Evolutionary conservation across 30 jellyfish, hydroid and myxozoan species (phyloP), one percentile per base, ranked within the genome.

Genomic region (Hydra vulgaris): DNA sequence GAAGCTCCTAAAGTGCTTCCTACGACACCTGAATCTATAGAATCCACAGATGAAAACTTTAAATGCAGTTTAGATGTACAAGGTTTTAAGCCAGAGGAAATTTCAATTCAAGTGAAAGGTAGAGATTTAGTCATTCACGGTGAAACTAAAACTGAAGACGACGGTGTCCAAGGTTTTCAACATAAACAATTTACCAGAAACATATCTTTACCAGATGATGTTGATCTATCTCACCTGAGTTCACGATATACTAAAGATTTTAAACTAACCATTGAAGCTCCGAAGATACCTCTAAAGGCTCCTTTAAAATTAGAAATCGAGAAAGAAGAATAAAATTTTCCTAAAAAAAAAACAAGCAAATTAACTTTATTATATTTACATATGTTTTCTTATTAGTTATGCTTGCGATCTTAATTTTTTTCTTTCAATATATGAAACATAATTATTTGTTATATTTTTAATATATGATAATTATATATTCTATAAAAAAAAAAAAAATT

Each of bases 71-170:
- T 87, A 40, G 79, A 75, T 52, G 83, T 76, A 17, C 23, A 22
- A 7, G 89, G 74, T 21, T 87, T 70, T 66, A 83, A 82, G 0
- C 96, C 96, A 26, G 94, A 72, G 7, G 90, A 87, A 20, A 84
- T 87, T 17, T 18, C 89, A 18, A 88, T 87, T 18, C 90, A 77
- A 23, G 83, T 87, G 7, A 80, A 82, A n/a, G 96, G 87, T 19
- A 70, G 82, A 7, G 23, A 70, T 15, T 69, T 87, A 52, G 52
- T 70, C 20, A 71, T 87, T 20, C 54, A 19, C n/a, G 96, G 88
- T 18, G 89, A 82, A 23, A 73, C 81, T 18, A 76, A 86, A 27
- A 54, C 25, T 20, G 88, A 86, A 52, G 40, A 69, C 54, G 53
- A 27, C 21, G 85, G 70, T 24, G 89, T 55, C 1, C 84, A 81